Evolutionary conservation across 1,140 invertebrate species (phyloP).

Genomic region (roundworm (Caenorhabditis elegans)): DNA sequence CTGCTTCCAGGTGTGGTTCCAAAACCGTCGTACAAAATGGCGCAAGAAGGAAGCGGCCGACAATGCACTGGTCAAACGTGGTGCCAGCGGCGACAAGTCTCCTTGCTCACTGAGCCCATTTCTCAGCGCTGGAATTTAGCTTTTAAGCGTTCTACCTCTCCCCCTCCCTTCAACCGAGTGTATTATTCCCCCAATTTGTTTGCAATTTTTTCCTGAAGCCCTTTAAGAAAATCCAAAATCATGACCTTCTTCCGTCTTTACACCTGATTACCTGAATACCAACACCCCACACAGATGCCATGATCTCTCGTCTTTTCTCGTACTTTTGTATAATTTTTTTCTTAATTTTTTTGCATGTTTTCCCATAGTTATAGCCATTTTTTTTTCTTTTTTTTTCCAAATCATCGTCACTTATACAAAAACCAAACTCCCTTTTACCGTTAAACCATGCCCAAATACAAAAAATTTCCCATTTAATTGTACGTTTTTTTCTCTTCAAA

Average conservation of each 20-base stretch:
- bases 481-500: no score
- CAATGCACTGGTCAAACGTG: conserved; percentile 46
- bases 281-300: not conserved
- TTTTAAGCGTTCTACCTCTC: not conserved
- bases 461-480: no score
- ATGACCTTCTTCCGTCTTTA: not conserved
- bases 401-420: not conserved
- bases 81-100: not conserved
- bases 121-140: not conserved
- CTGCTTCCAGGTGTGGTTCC: conserved; percentile 95
- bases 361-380: not conserved
- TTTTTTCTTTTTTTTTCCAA: not conserved
- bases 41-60: conserved; percentile 97
- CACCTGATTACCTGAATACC: not conserved
- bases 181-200: not conserved
- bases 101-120: conserved; percentile 11
- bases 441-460: not conserved
- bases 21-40: conserved; percentile 98
- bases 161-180: not conserved
- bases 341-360: not conserved
- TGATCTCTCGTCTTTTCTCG: no score
- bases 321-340: not conserved
- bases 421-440: not conserved
- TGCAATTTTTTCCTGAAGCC: no score
- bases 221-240: not conserved